A percentile compares a stretch with the other conserved stretches of the same genome.
Evolutionary conservation across 2,113 vertebrate genomes (phyloP).

Genomic region (Cyanoramphus novaezelandiae): DNA sequence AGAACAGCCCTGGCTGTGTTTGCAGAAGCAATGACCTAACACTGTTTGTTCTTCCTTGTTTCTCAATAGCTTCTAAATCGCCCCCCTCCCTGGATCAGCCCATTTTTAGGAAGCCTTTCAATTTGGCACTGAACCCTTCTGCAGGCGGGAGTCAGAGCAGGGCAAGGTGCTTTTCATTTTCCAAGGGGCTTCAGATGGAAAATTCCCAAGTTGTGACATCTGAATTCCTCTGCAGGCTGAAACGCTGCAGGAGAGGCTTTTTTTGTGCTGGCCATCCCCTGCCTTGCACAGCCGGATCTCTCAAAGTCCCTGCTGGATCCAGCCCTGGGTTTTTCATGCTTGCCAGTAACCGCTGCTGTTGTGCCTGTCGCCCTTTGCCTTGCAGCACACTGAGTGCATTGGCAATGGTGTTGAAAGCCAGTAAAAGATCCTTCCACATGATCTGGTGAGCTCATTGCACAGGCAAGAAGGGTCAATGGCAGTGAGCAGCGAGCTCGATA

Average conservation of each 20-base stretch:
- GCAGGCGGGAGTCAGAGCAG: not conserved
- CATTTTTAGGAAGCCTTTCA: slow-evolving; percentile 55
- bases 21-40: slow-evolving; percentile 72
- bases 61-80: slow-evolving; percentile 63
- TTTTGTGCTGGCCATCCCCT: slow-evolving; percentile 21
- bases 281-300: slow-evolving; percentile 13
- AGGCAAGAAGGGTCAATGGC: not conserved
- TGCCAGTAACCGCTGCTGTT: not conserved
- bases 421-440: not conserved
- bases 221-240: not conserved
- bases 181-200: slow-evolving; percentile 29
- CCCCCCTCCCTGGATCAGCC: slow-evolving; percentile 7
- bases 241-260: not conserved
- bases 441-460: not conserved
- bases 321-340: not conserved
- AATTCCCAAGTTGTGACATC: slow-evolving; percentile 39
- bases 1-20: slow-evolving; percentile 44
- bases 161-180: not conserved
- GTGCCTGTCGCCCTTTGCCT: not conserved
- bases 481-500: fast-evolving
- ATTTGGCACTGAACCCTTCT: slow-evolving; percentile 43
- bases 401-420: not conserved
- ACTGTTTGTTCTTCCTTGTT: slow-evolving; percentile 71
- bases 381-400: not conserved
- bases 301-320: not conserved